Base-by-base conservation (phyloP, 2,888 invertebrate genomes). In the Rhagium mordax region DNA sequence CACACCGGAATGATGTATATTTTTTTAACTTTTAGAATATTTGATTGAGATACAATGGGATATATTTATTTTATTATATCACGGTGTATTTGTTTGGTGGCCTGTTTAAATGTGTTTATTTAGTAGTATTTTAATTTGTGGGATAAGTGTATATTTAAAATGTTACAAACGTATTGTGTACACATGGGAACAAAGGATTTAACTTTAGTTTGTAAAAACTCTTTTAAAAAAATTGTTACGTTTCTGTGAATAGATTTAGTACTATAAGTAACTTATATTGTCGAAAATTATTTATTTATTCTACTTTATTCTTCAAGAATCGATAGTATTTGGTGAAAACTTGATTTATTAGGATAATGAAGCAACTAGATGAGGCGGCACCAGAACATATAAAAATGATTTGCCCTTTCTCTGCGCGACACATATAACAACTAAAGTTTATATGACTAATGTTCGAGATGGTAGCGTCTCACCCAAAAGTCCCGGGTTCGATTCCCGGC, bases 81-180 rank as follows among this genome's bases (percentile, higher is more conserved):
- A 4, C n/a, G 41, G 41, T 57, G 27, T 27, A 27, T 3, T 57
- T n/a, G 8, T 6, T 10, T 15, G 55, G 55, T 57, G 55, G 16
- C 27, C 55, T 57, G 55, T 57, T 27, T 24, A 27, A 15, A 57
- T 5, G 4, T 57, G 15, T 57, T 57, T 57, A 15, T 57, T 6
- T 18, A 24, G 55, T 57, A 24, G 27, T 27, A 10, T 57, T 48
- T 20, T 62, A 13, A 21, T 47, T 13, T 20, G 15, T 18, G 48
- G 41, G 21, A 21, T 62, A 21, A 47, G n/a, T 61, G 41, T 21
- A 62, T n/a, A 24, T 13, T 41, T 47, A 62, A 62, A 33, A 48
- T 24, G n/a, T 62, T 62, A 16, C 33, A 48, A 62, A 24, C n/a
- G n/a, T 47, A 41, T 18, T 61, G 55, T 41, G 41, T 61, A 29